phyloP scores from a whole-genome alignment of 2,113 vertebrate genomes.

The Oenanthe melanoleuca region DNA sequence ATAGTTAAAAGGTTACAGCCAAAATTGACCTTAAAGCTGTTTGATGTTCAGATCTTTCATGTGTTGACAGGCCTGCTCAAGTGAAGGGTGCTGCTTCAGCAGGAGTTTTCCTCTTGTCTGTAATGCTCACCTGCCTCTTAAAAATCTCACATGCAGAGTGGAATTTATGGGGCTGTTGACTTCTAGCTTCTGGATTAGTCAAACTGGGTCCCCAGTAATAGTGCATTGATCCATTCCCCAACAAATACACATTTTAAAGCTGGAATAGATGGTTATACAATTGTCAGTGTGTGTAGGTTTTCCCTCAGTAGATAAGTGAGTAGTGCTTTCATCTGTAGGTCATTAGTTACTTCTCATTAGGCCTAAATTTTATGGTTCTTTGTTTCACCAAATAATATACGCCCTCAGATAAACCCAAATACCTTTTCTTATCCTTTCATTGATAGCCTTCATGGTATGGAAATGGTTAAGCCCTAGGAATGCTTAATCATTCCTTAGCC shows the following conservation, averaged over 20 bases:
- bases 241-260: background rate
- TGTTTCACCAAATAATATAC: background rate
- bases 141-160: background rate
- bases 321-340: background rate
- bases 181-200: background rate
- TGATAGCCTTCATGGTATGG: background rate
- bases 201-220: background rate
- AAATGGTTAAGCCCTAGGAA: background rate
- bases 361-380: background rate
- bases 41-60: slow-evolving; percentile 43
- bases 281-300: background rate
- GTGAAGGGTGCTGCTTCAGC: slow-evolving; percentile 24
- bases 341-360: background rate
- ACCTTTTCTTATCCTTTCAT: background rate
- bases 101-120: background rate
- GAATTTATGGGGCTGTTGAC: background rate
- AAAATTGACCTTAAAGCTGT: slow-evolving; percentile 5
- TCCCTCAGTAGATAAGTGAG: background rate
- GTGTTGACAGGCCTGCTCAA: slow-evolving; percentile 55
- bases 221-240: background rate
- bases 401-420: background rate
- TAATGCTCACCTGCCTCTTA: background rate
- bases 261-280: background rate
- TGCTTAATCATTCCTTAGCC: background rate
- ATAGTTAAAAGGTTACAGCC: slow-evolving; percentile 57